Evolutionary conservation across 2,113 vertebrate species (phyloP), one percentile per base, ranked within the genome.

Genomic region (Erythrocercus mccallii): DNA sequence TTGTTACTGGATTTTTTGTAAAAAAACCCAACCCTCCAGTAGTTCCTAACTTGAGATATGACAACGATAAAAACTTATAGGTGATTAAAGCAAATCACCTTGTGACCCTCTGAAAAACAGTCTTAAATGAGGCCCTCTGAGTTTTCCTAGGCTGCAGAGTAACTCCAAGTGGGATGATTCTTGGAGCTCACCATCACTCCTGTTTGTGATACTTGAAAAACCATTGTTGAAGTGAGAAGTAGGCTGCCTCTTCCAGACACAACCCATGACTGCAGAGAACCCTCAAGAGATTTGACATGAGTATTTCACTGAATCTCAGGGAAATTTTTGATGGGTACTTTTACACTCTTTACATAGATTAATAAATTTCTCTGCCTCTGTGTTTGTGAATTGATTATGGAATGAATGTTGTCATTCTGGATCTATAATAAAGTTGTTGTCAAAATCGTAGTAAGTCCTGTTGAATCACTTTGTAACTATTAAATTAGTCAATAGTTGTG

Each of bases 321-420:
- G 16, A 45, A 53, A n/a, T 31, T 74, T 45, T 72, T 45, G 17
- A 30, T 14, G 12, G 6, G 24, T 38, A 25, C 20, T 30, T 74
- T 68, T 38, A n/a, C 9, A 12, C 1, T 0, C 11, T 60, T n/a
- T 8, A 45, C 7, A 5, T 15, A 60, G 20, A 31, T 60, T 2
- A 47, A 68, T 30, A 53, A 3, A 66, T 60, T 66, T 73, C 19
- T n/a, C 4, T 47, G 24, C 18, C 27, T 60, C 15, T 53, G 1
- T 18, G 13, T 53, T 28, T 60, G 23, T 53, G 53, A 60, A 53
- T n/a, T 30, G 28, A 28, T 47, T 40, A 22, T 31, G 38, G 30
- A 15, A 47, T 47, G 30, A 60, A 38, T 1, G 1, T 38, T 44
- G 28, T 31, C 35, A 40, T 11, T 22, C 11, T 25, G 13, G 14